Percentiles rank a stretch among this genome's conserved stretches.
Conservation (phyloP, 1,140 invertebrate genomes). For the Lethocerus indicus region DNA sequence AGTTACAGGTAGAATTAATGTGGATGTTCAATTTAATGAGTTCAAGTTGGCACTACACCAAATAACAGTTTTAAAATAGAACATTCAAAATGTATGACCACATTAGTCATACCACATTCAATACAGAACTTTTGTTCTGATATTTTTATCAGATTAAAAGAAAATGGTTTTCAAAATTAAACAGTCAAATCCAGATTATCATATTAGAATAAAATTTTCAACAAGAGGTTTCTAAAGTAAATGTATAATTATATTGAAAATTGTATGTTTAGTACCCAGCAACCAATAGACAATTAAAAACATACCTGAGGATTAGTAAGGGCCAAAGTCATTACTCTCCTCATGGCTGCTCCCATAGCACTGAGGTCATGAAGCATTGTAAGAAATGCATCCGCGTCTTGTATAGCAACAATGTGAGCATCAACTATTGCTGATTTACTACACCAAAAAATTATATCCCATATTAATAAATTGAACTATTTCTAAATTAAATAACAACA, state of each 20-base stretch:
- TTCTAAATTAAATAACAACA: no score
- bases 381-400: constrained; percentile 64
- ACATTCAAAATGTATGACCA: no score
- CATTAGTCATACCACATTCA: no score
- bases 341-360: constrained; percentile 89
- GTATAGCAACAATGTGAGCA: constrained; percentile 16
- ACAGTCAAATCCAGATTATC: neutral
- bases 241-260: no score
- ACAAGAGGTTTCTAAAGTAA: neutral
- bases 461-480: neutral
- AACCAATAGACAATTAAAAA: constrained; percentile 12
- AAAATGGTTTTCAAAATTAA: neutral
- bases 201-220: neutral
- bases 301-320: constrained; percentile 65
- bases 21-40: no score
- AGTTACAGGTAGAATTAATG: no score
- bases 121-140: no score
- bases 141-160: no score
- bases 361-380: constrained; percentile 83
- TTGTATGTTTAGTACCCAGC: no score
- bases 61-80: no score
- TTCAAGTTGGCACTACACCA: no score
- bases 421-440: constrained; percentile 25
- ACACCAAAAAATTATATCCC: constrained; percentile 16
- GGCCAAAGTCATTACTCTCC: constrained; percentile 75